phyloP scores from a whole-genome alignment of 2,888 invertebrate species.

The Sturmia bella region DNA sequence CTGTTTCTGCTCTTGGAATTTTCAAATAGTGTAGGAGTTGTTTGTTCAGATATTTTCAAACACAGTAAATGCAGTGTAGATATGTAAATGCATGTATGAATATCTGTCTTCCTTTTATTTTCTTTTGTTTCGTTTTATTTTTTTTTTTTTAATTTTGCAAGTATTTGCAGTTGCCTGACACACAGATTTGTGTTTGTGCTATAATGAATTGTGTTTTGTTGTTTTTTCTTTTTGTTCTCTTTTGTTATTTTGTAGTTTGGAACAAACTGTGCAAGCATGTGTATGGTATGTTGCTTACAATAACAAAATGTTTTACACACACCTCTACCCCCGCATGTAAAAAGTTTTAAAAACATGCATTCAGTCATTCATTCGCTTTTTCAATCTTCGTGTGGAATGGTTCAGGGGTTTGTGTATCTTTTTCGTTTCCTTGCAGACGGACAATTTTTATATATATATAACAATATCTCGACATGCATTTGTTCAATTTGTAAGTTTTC shows the following conservation, averaged over 20 bases:
- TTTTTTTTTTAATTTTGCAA: background rate
- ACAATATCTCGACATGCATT: background rate
- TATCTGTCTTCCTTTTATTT: background rate
- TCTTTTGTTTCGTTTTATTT: no score
- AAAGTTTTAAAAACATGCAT: background rate
- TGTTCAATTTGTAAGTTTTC: conserved; percentile 40
- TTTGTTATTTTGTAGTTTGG: conserved; percentile 15
- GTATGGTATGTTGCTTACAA: conserved; percentile 13
- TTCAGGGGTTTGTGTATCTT: background rate
- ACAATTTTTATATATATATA: background rate
- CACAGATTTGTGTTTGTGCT: conserved; percentile 28
- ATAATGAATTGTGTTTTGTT: conserved; percentile 31
- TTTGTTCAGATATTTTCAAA: conserved; percentile 4
- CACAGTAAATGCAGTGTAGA: background rate
- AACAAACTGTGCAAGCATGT: background rate
- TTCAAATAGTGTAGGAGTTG: background rate
- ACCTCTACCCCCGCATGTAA: background rate
- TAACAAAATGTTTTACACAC: background rate
- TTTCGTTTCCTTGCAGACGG: conserved; percentile 23
- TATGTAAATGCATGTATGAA: background rate
- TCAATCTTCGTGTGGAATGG: background rate
- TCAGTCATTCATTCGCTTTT: background rate
- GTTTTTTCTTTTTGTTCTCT: background rate
- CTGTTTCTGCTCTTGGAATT: conserved; percentile 10
- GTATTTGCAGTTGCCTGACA: background rate